Base-by-base conservation (phyloP, 2,888 invertebrate genomes). In the Anorthoa munda region DNA sequence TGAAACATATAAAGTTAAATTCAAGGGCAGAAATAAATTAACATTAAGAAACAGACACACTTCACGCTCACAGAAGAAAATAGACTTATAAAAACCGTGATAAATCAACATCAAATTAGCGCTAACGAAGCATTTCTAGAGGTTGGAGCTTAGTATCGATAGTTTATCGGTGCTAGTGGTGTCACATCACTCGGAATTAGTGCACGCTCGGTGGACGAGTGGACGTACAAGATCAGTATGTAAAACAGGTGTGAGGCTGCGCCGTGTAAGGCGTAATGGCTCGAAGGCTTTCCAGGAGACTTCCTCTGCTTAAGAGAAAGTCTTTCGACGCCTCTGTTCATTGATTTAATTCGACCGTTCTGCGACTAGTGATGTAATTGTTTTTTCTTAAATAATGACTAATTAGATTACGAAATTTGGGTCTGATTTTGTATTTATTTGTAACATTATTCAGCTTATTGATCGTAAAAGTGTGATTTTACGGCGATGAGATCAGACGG, bases 151-250 rank as follows among this genome's bases (percentile, higher is more conserved):
- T 68, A 75, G 66, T 84, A 90, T 94, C 92, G 92, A 93, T 86
- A 91, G 61, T 51, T 85, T 79, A 78, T 59, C 21, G 74, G 55
- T 69, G n/a, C 5, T 45, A 26, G 66, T 60, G 39, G 75, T 79
- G 70, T 83, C 88, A 84, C 95, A 92, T 93, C 95, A 82, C 94
- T 94, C 65, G 80, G 94, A 95, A 95, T 95, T 93, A 94, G 95
- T 94, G 92, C 95, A 93, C 87, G 88, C 85, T 90, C 83, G 84
- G 86, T 87, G 91, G 92, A 92, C 88, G 89, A 84, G 86, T 87
- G 91, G 92, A 92, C 88, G 89, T 89, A 91, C 92, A 90, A 93
- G 95, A 94, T 94, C 92, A 92, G 94, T 95, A 95, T 95, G 95
- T 94, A 94, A 95, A 96, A 88, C 91, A 94, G 93, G 94, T 93